A percentile compares a stretch with the other conserved stretches of the same genome.
These are phyloP conservation scores for Atractosteus spatula DNA, from an alignment of 2,113 vertebrate genomes.

Conservation along the genomic window DNA sequence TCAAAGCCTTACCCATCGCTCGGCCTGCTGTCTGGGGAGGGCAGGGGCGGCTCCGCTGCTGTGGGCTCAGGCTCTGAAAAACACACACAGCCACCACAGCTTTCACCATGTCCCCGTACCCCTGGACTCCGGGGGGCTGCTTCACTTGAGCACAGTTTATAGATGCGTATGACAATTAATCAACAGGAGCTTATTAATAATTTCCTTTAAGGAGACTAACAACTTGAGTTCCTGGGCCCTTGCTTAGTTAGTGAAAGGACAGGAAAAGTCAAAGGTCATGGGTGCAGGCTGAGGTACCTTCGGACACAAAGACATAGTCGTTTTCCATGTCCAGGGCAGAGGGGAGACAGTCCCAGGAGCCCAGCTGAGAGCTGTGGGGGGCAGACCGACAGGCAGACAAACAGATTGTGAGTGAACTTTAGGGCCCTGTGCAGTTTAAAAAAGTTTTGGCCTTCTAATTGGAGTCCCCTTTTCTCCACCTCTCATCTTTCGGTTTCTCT, in stretches of 20 bases:
- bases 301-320: conserved; percentile 52
- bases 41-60: neutral
- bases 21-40: neutral
- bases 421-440: too few relatives aligned
- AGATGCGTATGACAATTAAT: too few relatives aligned
- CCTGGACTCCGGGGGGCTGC: too few relatives aligned
- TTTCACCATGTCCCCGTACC: too few relatives aligned
- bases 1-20: conserved; percentile 9
- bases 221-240: too few relatives aligned
- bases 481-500: neutral
- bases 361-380: conserved; percentile 40
- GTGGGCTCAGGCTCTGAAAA: conserved; percentile 7
- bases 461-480: neutral
- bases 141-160: too few relatives aligned
- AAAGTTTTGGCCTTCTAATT: too few relatives aligned
- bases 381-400: neutral
- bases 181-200: too few relatives aligned
- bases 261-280: too few relatives aligned
- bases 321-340: conserved; percentile 22
- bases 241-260: too few relatives aligned
- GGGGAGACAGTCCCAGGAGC: conserved; percentile 37
- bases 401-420: neutral
- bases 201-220: too few relatives aligned
- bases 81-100: neutral
- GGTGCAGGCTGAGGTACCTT: conserved; percentile 32